Conservation (phyloP, 2,797 vertebrate genomes). For the Gephyroberyx darwinii region DNA sequence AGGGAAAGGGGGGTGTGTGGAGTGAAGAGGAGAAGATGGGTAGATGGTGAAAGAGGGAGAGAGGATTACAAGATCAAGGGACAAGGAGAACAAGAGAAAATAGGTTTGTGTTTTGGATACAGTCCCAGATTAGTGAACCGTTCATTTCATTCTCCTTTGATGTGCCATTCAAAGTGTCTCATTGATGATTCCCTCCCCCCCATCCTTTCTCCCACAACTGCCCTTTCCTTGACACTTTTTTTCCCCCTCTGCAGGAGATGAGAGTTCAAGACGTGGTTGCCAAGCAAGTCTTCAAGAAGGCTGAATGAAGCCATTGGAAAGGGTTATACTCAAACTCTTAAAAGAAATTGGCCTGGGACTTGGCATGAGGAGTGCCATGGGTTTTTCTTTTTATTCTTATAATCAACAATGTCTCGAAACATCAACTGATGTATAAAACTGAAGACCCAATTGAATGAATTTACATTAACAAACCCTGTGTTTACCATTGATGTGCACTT, state of each 20-base stretch:
- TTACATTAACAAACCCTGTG: background rate
- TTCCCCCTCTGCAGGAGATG: slow-evolving; percentile 83
- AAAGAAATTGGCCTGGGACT: slow-evolving; percentile 19
- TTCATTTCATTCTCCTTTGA: slow-evolving; percentile 37
- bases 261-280: slow-evolving; percentile 85
- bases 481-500: background rate
- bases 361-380: slow-evolving; percentile 1
- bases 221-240: slow-evolving; percentile 8
- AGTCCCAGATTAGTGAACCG: slow-evolving; percentile 33
- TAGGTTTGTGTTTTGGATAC: slow-evolving; percentile 41
- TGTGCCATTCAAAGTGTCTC: slow-evolving; percentile 41
- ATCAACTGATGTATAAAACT: slow-evolving; percentile 11
- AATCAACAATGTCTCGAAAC: slow-evolving; percentile 37
- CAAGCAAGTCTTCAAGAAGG: slow-evolving; percentile 92
- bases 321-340: slow-evolving; percentile 11
- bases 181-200: slow-evolving; percentile 8
- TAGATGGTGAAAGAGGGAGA: slow-evolving; percentile 24
- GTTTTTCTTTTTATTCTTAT: slow-evolving; percentile 28
- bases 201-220: background rate
- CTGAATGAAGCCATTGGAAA: slow-evolving; percentile 71
- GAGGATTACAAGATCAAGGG: slow-evolving; percentile 52
- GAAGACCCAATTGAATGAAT: background rate
- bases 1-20: background rate
- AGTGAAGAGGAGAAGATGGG: slow-evolving; percentile 8
- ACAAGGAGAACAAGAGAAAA: slow-evolving; percentile 8